phyloP scores from a whole-genome alignment of 2,888 invertebrate genomes.

The Trypoxylon attenuatum region DNA sequence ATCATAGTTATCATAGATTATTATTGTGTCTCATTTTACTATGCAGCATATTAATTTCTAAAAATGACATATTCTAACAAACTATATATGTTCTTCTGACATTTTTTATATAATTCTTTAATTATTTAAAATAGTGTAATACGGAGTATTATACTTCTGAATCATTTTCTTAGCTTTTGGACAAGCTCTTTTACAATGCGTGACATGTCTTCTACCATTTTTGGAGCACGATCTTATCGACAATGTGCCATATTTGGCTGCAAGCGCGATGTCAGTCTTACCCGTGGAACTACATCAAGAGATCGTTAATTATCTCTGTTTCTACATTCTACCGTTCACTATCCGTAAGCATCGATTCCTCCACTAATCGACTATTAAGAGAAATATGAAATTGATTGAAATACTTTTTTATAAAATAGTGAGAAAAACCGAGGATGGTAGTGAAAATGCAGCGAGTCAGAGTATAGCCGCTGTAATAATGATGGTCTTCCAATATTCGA shows the following conservation, averaged over 20 bases:
- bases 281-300: slow-evolving; percentile 94
- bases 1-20: no score
- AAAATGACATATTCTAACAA: background rate
- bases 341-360: slow-evolving; percentile 89
- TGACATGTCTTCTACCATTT: slow-evolving; percentile 96
- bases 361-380: background rate
- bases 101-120: no score
- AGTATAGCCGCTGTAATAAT: slow-evolving; percentile 95
- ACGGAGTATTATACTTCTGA: no score
- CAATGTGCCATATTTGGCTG: slow-evolving; percentile 94
- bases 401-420: slow-evolving; percentile 74
- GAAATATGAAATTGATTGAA: background rate
- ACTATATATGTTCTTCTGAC: no score
- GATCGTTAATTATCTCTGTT: slow-evolving; percentile 95
- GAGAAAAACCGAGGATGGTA: slow-evolving; percentile 83
- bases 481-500: slow-evolving; percentile 98
- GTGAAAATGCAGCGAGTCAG: slow-evolving; percentile 87
- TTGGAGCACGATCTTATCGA: slow-evolving; percentile 97
- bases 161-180: slow-evolving; percentile 86
- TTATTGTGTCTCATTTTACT: no score
- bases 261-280: slow-evolving; percentile 94
- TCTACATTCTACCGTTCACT: slow-evolving; percentile 96
- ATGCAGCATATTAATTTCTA: background rate
- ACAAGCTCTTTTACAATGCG: slow-evolving; percentile 92
- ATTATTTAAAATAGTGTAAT: no score